Conservation (phyloP, 1,140 invertebrate species). For the Portunus trituberculatus region DNA sequence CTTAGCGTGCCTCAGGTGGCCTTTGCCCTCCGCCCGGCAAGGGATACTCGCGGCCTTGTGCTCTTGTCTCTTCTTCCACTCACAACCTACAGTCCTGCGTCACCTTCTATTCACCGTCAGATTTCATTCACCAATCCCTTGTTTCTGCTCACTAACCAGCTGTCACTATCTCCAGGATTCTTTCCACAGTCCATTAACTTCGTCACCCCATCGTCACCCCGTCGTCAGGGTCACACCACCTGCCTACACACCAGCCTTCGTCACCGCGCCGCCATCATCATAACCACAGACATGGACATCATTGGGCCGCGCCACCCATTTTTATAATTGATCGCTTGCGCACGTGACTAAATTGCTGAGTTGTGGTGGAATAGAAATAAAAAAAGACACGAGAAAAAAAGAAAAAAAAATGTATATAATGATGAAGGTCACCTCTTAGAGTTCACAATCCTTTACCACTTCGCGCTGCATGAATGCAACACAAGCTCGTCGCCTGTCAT, state of each 20-base stretch:
- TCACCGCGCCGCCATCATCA: background rate
- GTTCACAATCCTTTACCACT: background rate
- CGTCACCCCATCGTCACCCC: background rate
- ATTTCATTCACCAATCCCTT: background rate
- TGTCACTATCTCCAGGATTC: too few relatives aligned
- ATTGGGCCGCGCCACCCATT: background rate
- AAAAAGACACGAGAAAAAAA: too few relatives aligned
- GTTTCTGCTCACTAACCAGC: too few relatives aligned
- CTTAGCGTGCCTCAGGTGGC: too few relatives aligned
- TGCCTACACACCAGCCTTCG: background rate
- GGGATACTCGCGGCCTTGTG: too few relatives aligned
- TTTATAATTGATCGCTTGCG: background rate
- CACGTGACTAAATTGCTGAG: background rate
- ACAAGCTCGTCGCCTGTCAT: too few relatives aligned
- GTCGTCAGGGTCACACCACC: background rate
- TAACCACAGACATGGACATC: background rate
- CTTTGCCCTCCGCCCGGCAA: too few relatives aligned
- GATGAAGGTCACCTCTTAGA: background rate
- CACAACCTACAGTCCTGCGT: too few relatives aligned
- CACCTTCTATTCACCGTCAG: too few relatives aligned
- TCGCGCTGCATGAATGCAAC: too few relatives aligned
- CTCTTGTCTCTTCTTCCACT: too few relatives aligned
- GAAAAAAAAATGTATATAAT: too few relatives aligned
- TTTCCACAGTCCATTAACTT: background rate
- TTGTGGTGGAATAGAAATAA: background rate